These are phyloP conservation scores for Pygoscelis adeliae DNA, from an alignment of 2,113 vertebrate species.

Conservation along the genomic window DNA sequence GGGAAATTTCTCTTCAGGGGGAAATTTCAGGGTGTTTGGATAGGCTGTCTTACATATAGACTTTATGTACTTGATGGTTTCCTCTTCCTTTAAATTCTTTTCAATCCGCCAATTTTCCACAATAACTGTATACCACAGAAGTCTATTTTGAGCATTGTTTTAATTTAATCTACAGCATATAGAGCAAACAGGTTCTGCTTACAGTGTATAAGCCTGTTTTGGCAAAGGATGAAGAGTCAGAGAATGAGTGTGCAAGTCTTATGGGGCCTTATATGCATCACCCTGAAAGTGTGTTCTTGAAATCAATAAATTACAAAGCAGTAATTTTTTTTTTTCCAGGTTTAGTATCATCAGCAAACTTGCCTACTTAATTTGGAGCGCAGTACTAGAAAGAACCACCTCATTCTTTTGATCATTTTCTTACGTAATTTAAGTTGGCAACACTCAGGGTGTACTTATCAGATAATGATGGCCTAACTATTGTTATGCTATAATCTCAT, in stretches of 20 bases:
- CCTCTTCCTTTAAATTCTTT: not conserved
- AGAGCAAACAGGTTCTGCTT: not conserved
- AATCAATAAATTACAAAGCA: not conserved
- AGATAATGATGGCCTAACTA: not conserved
- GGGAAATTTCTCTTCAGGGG: not conserved
- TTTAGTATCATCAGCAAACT: not conserved
- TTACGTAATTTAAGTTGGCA: not conserved
- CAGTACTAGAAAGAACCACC: not conserved
- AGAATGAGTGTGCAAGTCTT: not conserved
- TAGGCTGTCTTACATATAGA: not conserved
- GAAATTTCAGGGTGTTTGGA: not conserved
- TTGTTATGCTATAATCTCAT: not conserved
- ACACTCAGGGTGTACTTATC: not conserved
- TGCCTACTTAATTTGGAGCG: not conserved
- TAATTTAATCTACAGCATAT: not conserved
- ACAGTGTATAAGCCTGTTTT: not conserved
- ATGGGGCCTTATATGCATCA: not conserved
- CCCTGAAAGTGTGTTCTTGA: not conserved
- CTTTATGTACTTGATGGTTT: not conserved
- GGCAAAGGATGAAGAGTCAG: not conserved
- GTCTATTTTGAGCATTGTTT: not conserved
- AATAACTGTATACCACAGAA: not conserved
- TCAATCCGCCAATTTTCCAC: not conserved
- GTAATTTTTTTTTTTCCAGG: not conserved
- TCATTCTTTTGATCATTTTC: not conserved